Evolutionary conservation across 1,140 invertebrate species (phyloP), one percentile per base, ranked within the genome.

Genomic region (Chymomyza costata): DNA sequence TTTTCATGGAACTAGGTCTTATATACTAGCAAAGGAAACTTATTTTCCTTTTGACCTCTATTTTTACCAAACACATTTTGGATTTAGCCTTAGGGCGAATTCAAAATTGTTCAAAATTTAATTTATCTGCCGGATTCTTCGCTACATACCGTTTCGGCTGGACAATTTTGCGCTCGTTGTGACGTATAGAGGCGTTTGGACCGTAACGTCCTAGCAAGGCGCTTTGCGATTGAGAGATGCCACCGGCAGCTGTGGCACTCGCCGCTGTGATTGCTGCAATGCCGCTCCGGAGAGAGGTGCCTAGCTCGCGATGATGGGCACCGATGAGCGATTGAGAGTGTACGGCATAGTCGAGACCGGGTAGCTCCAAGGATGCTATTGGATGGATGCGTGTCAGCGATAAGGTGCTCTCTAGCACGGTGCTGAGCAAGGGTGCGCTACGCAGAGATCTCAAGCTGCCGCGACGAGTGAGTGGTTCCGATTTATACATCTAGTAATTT

Each of bases 371-470:
- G 53, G 83, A 85, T n/a, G 83, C 67, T 31, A 85, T 85, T 65
- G 83, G 83, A 60, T 85, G 83, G 55, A 85, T 85, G 58, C 83
- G 83, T 60, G 83, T 85, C 52, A 85, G 53, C 38, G 83, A 85
- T 35, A 85, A 66, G 8, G 83, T 85, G 54, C 83, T 85, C 62
- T 85, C 83, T 40, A 85, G 48, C 34, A 85, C 83, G 54, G 83
- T 84, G 41, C 83, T 85, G 10, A 85, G 69, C 47, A 85, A 59
- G 39, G 83, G 83, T 31, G 83, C 83, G 60, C 83, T 85, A 59
- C 83, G 80, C 56, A 85, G 83, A 61, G 83, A 85, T 81, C 83
- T 85, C 43, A 85, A 67, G 68, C 83, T 85, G 80, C 83, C 83
- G 61, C 83, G 83, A 50, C 83, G 69, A 58, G 73, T 82, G 28